Percentiles rank a stretch among this genome's conserved stretches.
These are phyloP conservation scores for Drosophila biarmipes DNA, from an alignment of 1,140 invertebrate genomes.

Conservation along the genomic window DNA sequence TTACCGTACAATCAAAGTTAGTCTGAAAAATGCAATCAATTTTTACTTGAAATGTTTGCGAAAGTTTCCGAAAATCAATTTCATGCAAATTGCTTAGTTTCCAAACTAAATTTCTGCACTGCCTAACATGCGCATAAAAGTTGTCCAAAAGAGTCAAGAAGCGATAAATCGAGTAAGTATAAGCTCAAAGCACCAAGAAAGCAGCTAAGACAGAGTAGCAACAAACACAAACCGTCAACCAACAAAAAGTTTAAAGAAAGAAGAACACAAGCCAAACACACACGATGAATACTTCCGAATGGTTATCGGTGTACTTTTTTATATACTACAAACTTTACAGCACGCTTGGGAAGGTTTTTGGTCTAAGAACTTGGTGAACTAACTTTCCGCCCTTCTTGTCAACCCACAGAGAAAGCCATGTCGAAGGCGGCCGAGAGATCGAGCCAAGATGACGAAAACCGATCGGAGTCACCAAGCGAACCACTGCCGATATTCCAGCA, in stretches of 20 bases:
- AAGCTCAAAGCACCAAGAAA: slow-evolving; percentile 42
- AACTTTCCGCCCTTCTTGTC: slow-evolving; percentile 46
- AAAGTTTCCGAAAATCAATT: slow-evolving; percentile 36
- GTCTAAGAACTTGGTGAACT: slow-evolving; percentile 41
- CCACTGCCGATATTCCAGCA: slow-evolving; percentile 92
- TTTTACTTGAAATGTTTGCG: slow-evolving; percentile 4
- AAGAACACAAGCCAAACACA: slow-evolving; percentile 22
- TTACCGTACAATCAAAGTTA: no score
- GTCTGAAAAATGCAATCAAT: neutral
- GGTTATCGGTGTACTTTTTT: slow-evolving; percentile 61
- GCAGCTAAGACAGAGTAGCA: slow-evolving; percentile 31
- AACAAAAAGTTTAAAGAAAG: slow-evolving; percentile 8
- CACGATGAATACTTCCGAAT: slow-evolving; percentile 47
- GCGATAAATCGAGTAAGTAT: slow-evolving; percentile 72
- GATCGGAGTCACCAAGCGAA: slow-evolving; percentile 87
- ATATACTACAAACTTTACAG: slow-evolving; percentile 67
- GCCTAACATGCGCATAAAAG: slow-evolving; percentile 58
- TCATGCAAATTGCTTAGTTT: slow-evolving; percentile 40
- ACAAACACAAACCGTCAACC: slow-evolving; percentile 20
- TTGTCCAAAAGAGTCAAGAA: slow-evolving; percentile 52
- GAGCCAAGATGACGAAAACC: slow-evolving; percentile 84
- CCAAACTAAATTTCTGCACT: slow-evolving; percentile 65
- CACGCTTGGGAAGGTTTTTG: slow-evolving; percentile 77
- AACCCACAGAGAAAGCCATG: slow-evolving; percentile 89
- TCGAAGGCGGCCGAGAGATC: slow-evolving; percentile 86